Percentiles rank a stretch among this genome's conserved stretches.
These are phyloP conservation scores for Micrastur ruficollis DNA, from an alignment of 2,797 vertebrate genomes.

Conservation along the genomic window DNA sequence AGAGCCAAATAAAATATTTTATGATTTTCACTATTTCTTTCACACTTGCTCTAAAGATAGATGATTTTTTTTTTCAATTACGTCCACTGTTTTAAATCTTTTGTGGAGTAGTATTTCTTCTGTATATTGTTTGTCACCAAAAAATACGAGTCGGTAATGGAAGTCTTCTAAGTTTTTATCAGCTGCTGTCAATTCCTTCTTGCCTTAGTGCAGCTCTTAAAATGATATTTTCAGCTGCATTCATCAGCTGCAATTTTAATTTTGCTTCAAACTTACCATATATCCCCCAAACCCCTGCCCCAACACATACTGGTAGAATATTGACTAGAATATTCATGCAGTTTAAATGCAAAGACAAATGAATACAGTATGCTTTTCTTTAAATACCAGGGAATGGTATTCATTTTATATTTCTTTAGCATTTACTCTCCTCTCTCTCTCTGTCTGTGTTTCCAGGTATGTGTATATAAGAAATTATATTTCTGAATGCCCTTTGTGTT, in stretches of 20 bases:
- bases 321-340: not conserved
- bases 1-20: not conserved
- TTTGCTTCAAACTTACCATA: not conserved
- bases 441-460: not conserved
- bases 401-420: not conserved
- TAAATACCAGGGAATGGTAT: not conserved
- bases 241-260: slow-evolving; percentile 9
- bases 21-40: not conserved
- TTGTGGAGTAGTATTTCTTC: not conserved
- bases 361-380: not conserved
- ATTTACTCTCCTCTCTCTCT: not conserved
- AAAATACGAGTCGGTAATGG: not conserved
- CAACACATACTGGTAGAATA: not conserved
- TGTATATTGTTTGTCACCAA: not conserved
- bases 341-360: not conserved
- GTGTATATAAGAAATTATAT: not conserved
- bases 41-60: not conserved
- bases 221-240: not conserved
- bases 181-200: not conserved
- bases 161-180: not conserved
- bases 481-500: not conserved
- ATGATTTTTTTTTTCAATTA: not conserved
- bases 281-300: not conserved
- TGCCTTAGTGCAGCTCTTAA: not conserved
- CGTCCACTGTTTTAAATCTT: not conserved